Evolutionary conservation across 1,140 invertebrate genomes (phyloP), one percentile per base, ranked within the genome.

Genomic region (Psix sp.): DNA sequence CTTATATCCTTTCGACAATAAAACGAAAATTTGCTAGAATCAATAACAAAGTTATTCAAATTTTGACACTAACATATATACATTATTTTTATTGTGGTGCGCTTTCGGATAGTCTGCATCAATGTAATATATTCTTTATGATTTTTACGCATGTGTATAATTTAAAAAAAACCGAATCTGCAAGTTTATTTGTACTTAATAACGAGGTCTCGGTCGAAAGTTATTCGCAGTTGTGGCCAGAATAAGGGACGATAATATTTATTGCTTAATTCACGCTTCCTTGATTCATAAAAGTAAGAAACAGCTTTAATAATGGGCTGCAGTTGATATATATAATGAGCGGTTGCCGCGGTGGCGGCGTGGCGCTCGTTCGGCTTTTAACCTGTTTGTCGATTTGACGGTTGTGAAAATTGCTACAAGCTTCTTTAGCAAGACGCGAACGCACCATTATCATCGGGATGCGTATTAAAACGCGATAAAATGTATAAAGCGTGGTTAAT

Each of bases 281-380:
- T 85, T 84, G 83, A 84, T 86, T 84, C 81, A 82, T 84, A 82
- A 86, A 86, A 84, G 84, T 84, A 82, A 84, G 82, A 84, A 84
- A 84, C 82, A 80, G 68, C 82, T 84, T 86, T 86, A 86, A 86
- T 86, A 86, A 84, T 79, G 62, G 80, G 79, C 79, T 78, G 66
- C 66, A 78, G 63, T 46, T 68, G 71, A 75, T 75, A 62, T 71
- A 59, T 74, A 70, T 81, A 81, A 79, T 79, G 67, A 78, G 72
- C 36, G 74, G 77, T 77, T 79, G 68, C 65, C 59, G 70, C 36
- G 48, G 67, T 54, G 48, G 74, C 48, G 45, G 57, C 35, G 49
- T 51, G 33, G 49, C 39, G 35, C 67, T 74, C 54, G 66, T 70
- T 60, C 39, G 59, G 51, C 56, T 72, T 74, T 78, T 68, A 71